Conservation (phyloP, 2,888 invertebrate species). For the Mythimna lalbum region DNA sequence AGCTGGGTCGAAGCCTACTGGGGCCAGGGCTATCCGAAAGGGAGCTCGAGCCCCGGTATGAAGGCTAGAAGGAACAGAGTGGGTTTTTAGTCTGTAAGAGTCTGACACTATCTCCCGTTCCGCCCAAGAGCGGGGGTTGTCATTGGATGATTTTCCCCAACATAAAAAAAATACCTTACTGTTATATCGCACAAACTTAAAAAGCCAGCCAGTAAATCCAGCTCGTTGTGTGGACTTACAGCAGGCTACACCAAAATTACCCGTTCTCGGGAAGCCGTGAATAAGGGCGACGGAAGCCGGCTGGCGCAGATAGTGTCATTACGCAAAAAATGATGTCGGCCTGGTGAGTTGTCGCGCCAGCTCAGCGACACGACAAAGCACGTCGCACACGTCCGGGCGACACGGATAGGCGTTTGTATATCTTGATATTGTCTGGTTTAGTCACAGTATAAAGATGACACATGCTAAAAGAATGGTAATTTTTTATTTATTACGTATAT, state of each 20-base stretch:
- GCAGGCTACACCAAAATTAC: conserved; percentile 49
- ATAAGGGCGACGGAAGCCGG: conserved; percentile 57
- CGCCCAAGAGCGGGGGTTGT: too few relatives aligned
- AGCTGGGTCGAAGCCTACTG: too few relatives aligned
- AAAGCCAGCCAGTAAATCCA: conserved; percentile 42
- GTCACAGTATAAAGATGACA: background rate
- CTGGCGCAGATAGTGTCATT: conserved; percentile 58
- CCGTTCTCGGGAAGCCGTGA: conserved; percentile 55
- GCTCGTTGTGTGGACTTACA: conserved; percentile 33
- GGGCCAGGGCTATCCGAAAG: too few relatives aligned
- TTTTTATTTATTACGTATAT: background rate
- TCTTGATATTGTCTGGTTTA: conserved; percentile 28
- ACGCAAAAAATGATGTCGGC: conserved; percentile 56
- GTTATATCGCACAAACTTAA: conserved; percentile 4
- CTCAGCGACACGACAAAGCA: conserved; percentile 53
- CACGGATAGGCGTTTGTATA: conserved; percentile 20
- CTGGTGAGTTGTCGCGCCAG: conserved; percentile 46
- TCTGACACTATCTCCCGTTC: too few relatives aligned
- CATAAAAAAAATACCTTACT: conserved; percentile 10
- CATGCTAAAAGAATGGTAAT: background rate
- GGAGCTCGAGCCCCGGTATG: too few relatives aligned
- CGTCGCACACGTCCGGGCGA: conserved; percentile 44
- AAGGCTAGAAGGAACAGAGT: too few relatives aligned
- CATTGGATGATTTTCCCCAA: too few relatives aligned
- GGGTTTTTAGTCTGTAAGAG: too few relatives aligned